Base-by-base conservation (phyloP, 2,797 vertebrate genomes). In the Uromys caudimaculatus region DNA sequence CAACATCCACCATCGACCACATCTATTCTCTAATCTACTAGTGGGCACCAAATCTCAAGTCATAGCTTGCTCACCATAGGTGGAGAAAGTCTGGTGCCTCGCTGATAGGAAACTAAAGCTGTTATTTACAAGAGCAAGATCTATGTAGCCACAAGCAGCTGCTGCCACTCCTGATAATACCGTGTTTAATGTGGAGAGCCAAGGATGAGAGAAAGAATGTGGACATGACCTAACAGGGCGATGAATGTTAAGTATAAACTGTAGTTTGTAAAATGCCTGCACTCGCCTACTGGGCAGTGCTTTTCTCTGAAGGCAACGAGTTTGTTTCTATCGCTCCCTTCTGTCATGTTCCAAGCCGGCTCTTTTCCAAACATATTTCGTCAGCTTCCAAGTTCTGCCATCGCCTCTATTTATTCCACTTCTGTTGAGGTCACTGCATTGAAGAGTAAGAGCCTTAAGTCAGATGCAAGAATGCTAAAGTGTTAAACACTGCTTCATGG, bases 351-450 rank as follows among this genome's bases (percentile, higher is more conserved):
- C 38, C 29, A 67, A 8, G 17, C 44, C 60, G 78, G 47, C 29
- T 86, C 79, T 94, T 84, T 92, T 77, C 90, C n/a, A 86, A 93
- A 95, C 13, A 64, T 93, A 95, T 32, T 64, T 44, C 14, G 76
- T 44, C 69, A 86, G 23, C 67, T 60, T 75, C 83, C 12, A 58
- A 44, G 16, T 12, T 10, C 67, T 47, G 75, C 29, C 29, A 44
- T 21, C 3, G 78, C 11, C 23, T 14, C 38, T 52, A 83, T 67
- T 93, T 67, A 89, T 21, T 87, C n/a, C 23, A 67, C 52, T 89
- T 89, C 52, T 54, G 47, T 86, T 89, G 23, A 54, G 23, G 75
- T 91, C 60, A 8, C 24, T 56, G 8, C 67, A 88, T 2, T 88
- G n/a, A 73, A 71, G 19, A 73, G 19, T 7, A n/a, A 52, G 21